Evolutionary conservation across 2,888 invertebrate genomes (phyloP).

Genomic region (Diaphora mendica): DNA sequence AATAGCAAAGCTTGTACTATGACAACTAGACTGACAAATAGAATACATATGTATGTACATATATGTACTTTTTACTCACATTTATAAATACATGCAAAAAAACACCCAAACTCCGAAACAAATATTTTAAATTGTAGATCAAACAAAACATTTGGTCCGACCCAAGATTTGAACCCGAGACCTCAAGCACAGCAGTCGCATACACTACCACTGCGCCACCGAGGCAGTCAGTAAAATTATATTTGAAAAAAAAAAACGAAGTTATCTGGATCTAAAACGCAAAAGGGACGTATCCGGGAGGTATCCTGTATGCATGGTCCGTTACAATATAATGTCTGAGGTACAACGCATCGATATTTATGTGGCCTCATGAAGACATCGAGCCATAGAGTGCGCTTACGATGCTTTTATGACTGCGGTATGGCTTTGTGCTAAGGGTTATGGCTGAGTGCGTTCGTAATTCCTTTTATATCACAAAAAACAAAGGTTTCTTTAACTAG

Average conservation of each 20-base stretch:
- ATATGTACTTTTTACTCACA: too few species aligned
- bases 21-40: too few species aligned
- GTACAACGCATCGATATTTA: constrained; percentile 44
- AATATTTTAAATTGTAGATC: too few species aligned
- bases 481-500: background rate
- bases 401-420: constrained; percentile 71
- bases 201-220: too few species aligned
- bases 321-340: background rate
- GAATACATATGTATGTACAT: too few species aligned
- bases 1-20: too few species aligned
- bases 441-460: constrained; percentile 36
- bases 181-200: too few species aligned
- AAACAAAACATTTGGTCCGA: too few species aligned
- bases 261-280: background rate
- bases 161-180: too few species aligned
- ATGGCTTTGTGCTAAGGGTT: constrained; percentile 61
- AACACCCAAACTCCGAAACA: too few species aligned
- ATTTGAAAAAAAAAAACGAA: background rate
- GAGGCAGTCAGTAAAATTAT: too few species aligned
- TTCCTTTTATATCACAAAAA: constrained; percentile 4
- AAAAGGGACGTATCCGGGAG: background rate
- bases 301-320: background rate
- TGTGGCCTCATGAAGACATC: constrained; percentile 70
- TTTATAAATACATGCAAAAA: too few species aligned
- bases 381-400: constrained; percentile 55